These are phyloP conservation scores for Ectemnius cavifrons DNA, from an alignment of 2,888 invertebrate genomes.

Conservation along the genomic window DNA sequence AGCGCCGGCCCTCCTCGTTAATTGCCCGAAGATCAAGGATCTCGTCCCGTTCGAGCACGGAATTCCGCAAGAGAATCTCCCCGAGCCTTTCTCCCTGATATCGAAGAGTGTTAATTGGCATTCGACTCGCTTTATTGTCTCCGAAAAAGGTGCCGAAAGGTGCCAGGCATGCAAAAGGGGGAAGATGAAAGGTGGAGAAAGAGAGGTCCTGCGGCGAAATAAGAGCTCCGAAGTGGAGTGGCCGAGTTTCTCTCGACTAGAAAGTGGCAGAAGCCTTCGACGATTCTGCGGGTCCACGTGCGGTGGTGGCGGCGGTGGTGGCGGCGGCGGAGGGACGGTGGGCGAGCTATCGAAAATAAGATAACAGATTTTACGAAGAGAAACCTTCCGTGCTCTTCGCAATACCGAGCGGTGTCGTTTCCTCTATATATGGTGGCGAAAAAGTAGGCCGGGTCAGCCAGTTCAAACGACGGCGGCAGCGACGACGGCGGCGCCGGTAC, in stretches of 20 bases:
- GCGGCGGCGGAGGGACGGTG: constrained; percentile 21
- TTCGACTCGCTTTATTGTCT: neutral
- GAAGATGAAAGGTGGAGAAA: neutral
- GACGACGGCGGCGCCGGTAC: too few relatives aligned
- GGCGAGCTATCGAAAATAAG: constrained; percentile 49
- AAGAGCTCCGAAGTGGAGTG: constrained; percentile 13
- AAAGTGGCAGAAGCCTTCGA: constrained; percentile 64
- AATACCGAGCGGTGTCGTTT: constrained; percentile 47
- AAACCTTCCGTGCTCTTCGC: constrained; percentile 55
- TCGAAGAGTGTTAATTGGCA: too few relatives aligned
- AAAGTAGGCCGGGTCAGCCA: constrained; percentile 70
- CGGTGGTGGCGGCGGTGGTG: constrained; percentile 18
- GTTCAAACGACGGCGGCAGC: constrained; percentile 38
- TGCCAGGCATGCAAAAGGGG: neutral
- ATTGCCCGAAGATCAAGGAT: constrained; percentile 1
- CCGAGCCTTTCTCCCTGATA: too few relatives aligned
- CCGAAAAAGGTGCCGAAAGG: neutral
- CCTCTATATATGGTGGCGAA: constrained; percentile 65
- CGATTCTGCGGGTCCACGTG: constrained; percentile 54
- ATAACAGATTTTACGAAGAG: constrained; percentile 65
- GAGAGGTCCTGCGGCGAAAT: constrained; percentile 9
- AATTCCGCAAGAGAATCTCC: neutral
- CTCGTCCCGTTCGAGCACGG: neutral
- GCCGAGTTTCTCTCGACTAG: constrained; percentile 61
- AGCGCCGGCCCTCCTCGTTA: constrained; percentile 35